These are phyloP conservation scores for Athene cunicularia DNA, from an alignment of 2,113 vertebrate genomes.

Conservation along the genomic window DNA sequence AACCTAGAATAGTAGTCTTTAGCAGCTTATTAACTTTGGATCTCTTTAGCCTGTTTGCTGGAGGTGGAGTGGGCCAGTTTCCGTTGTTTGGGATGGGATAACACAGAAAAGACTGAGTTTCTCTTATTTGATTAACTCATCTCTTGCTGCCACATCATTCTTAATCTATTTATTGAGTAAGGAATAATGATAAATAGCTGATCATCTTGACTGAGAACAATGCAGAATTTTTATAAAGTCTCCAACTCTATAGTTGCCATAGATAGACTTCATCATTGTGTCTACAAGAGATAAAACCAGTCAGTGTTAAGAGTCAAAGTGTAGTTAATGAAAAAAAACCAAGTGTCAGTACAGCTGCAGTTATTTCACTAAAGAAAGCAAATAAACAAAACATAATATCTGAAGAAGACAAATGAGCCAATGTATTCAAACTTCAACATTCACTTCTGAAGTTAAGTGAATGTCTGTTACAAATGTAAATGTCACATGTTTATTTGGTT, in stretches of 20 bases:
- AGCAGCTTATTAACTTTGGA: neutral
- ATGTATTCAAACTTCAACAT: neutral
- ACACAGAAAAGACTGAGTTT: neutral
- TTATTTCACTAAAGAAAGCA: neutral
- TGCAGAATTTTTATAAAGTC: neutral
- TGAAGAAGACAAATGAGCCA: neutral
- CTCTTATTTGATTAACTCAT: neutral
- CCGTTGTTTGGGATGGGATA: neutral
- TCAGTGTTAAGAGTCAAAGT: neutral
- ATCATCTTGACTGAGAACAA: neutral
- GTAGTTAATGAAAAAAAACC: neutral
- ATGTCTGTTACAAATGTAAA: neutral
- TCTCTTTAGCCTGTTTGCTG: neutral
- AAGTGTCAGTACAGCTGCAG: neutral
- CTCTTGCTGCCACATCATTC: neutral
- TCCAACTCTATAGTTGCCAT: neutral
- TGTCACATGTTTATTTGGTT: neutral
- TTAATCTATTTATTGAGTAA: neutral
- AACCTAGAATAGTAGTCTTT: neutral
- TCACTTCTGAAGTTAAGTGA: neutral
- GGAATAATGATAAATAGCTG: neutral
- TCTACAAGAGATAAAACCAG: neutral
- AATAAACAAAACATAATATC: neutral
- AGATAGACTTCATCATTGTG: neutral
- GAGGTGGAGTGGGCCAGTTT: rapidly evolving